Percentiles rank a stretch among this genome's conserved stretches.
phyloP scores from a whole-genome alignment of 2,113 vertebrate species.

The Mugil cephalus region DNA sequence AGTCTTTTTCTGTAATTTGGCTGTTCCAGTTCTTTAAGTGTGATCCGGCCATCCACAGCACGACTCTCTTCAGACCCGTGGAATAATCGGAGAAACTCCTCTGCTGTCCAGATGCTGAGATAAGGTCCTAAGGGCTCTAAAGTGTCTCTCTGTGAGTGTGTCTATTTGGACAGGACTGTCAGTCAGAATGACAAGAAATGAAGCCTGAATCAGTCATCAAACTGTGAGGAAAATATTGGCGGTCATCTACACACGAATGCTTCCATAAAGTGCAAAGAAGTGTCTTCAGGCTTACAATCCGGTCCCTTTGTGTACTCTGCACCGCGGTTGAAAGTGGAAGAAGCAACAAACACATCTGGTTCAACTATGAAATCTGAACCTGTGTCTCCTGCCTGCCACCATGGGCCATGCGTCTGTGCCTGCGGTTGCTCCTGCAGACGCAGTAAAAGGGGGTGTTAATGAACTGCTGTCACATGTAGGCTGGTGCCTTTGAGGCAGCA shows the following conservation, averaged over 20 bases:
- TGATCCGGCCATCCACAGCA: neutral
- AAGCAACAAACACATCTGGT: constrained; percentile 55
- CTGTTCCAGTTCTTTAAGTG: neutral
- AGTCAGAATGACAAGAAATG: constrained; percentile 21
- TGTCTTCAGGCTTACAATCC: constrained; percentile 13
- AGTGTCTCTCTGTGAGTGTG: constrained; percentile 3
- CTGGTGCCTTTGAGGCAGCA: constrained; percentile 73
- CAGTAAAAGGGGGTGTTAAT: constrained; percentile 74
- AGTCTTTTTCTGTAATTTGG: too few species aligned
- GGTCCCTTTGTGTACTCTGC: constrained; percentile 11
- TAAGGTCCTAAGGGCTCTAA: constrained; percentile 23
- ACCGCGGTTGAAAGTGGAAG: constrained; percentile 15
- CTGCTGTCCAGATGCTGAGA: constrained; percentile 28
- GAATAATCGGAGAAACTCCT: constrained; percentile 3
- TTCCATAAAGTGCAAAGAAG: constrained; percentile 11
- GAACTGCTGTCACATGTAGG: constrained; percentile 76
- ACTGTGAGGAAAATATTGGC: constrained; percentile 18
- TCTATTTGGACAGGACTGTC: constrained; percentile 35
- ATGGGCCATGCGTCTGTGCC: constrained; percentile 35
- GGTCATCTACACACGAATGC: constrained; percentile 32
- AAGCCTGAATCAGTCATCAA: constrained; percentile 7
- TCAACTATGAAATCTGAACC: constrained; percentile 53
- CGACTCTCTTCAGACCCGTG: neutral
- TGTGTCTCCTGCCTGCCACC: constrained; percentile 40
- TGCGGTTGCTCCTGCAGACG: constrained; percentile 55